Evolutionary conservation across 2,797 vertebrate species (phyloP).

Genomic region (Halcyon leucocephala): DNA sequence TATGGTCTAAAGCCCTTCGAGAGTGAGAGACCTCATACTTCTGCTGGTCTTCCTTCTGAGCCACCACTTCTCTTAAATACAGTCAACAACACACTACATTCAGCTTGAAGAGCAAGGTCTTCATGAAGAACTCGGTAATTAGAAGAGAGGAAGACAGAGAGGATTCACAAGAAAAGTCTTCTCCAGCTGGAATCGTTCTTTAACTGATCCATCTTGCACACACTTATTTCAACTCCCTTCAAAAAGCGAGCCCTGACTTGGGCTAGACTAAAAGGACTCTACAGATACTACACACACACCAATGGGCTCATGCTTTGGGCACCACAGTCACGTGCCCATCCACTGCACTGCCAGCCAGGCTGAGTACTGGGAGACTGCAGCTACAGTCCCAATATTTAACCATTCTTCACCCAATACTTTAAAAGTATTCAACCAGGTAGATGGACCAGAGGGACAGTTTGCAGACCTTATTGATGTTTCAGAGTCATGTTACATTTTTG

Average conservation of each 20-base stretch:
- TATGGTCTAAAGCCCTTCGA: neutral
- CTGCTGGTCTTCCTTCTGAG: neutral
- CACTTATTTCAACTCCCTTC: neutral
- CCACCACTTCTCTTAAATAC: neutral
- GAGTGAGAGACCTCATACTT: neutral
- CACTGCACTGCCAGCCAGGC: fast-evolving
- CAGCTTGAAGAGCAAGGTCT: neutral
- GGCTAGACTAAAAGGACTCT: neutral
- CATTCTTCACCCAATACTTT: neutral
- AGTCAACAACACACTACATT: neutral
- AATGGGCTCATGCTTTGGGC: neutral
- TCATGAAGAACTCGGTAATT: neutral
- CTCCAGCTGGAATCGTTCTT: neutral
- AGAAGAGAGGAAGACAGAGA: neutral
- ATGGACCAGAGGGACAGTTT: neutral
- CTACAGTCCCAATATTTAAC: neutral
- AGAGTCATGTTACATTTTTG: neutral
- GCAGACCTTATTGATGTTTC: neutral
- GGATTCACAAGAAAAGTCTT: neutral
- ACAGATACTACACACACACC: neutral
- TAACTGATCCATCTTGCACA: neutral
- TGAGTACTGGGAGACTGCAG: neutral
- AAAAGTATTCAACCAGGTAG: neutral
- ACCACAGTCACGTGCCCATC: neutral
- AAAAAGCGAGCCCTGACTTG: neutral